Conservation (phyloP, 2,113 vertebrate genomes). For the Myotis yumanensis region DNA sequence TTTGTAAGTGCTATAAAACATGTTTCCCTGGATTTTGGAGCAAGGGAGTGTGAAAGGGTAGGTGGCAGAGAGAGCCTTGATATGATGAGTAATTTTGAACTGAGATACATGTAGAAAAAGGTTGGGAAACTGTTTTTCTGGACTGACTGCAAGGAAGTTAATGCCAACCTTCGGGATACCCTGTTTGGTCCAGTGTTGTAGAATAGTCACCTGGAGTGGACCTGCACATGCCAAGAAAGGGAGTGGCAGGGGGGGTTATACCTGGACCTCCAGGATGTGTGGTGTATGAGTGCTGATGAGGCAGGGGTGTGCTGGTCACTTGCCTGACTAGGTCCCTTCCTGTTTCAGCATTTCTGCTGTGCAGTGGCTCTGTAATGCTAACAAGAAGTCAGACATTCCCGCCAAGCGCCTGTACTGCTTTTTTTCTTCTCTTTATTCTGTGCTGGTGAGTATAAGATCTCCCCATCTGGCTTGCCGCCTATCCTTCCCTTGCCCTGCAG, state of each 20-base stretch:
- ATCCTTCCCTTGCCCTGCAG: not conserved
- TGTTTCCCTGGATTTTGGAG: not conserved
- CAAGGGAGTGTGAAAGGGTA: not conserved
- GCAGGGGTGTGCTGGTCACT: fast-evolving
- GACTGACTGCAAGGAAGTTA: not conserved
- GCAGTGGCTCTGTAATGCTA: constrained; percentile 98
- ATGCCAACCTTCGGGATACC: not conserved
- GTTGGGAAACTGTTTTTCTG: not conserved
- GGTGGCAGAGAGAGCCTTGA: not conserved
- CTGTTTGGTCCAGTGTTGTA: not conserved
- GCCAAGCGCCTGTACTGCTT: constrained; percentile 92
- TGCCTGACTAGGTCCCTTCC: not conserved
- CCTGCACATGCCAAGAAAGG: not conserved
- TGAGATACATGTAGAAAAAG: not conserved
- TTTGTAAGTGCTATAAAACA: not conserved
- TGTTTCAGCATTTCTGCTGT: constrained; percentile 93
- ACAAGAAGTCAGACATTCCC: constrained; percentile 93
- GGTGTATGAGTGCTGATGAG: not conserved
- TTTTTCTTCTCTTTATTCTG: constrained; percentile 94
- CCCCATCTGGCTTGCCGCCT: not conserved
- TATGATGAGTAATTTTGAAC: not conserved
- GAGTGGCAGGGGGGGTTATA: not conserved
- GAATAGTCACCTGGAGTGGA: not conserved
- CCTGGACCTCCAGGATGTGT: too few species aligned
- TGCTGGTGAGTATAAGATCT: constrained; percentile 86